Conservation (phyloP, 2,113 vertebrate genomes). For the Accipiter virgatus region DNA sequence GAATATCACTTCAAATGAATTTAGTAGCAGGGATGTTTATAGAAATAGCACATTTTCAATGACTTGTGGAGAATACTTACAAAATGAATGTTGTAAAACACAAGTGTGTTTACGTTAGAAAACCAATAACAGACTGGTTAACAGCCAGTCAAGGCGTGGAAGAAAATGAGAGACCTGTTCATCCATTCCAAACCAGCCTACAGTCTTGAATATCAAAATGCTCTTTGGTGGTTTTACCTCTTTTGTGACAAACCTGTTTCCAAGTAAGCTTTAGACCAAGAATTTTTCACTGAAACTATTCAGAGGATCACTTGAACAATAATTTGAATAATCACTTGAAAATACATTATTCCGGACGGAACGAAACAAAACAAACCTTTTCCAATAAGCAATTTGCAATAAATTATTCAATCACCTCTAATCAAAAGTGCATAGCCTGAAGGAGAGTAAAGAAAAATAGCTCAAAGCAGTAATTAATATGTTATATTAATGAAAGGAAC, state of each 20-base stretch:
- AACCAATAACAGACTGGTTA: slow-evolving; percentile 36
- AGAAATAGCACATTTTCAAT: slow-evolving; percentile 59
- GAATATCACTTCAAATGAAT: slow-evolving; percentile 60
- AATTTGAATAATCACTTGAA: background rate
- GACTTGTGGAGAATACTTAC: slow-evolving; percentile 47
- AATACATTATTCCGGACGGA: background rate
- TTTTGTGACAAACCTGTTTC: background rate
- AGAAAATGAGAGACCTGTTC: slow-evolving; percentile 16
- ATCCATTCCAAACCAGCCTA: background rate
- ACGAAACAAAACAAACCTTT: background rate
- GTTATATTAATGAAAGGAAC: background rate
- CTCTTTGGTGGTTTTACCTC: background rate
- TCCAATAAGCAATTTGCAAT: background rate
- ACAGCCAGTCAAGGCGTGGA: background rate
- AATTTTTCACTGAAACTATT: background rate
- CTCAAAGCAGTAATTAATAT: background rate
- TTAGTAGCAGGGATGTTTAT: slow-evolving; percentile 46
- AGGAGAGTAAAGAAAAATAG: background rate
- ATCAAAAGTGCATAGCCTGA: background rate
- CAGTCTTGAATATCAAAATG: background rate
- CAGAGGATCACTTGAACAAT: background rate
- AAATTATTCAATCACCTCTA: slow-evolving; percentile 7
- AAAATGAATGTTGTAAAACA: slow-evolving; percentile 58
- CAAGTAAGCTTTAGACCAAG: background rate
- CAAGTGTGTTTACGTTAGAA: slow-evolving; percentile 41